Percentiles rank a stretch among this genome's conserved stretches.
Conservation (phyloP, 2,888 invertebrate genomes). For the Tetheella fluctuosa region DNA sequence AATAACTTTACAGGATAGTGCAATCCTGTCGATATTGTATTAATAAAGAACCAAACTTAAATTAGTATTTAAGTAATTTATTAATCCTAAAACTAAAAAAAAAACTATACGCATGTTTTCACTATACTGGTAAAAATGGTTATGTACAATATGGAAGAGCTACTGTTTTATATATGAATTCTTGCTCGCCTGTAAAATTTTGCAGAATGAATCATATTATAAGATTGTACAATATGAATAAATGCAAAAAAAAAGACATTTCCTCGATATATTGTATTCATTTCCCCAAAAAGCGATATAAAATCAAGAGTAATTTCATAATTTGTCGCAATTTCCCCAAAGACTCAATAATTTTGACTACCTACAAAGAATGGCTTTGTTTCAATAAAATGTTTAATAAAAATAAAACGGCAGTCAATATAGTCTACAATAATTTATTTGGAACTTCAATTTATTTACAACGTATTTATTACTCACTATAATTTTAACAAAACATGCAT, state of each 20-base stretch:
- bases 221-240: constrained; percentile 85
- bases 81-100: constrained; percentile 81
- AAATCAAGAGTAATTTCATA: background rate
- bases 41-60: constrained; percentile 85
- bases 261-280: constrained; percentile 71
- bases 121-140: constrained; percentile 84
- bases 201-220: constrained; percentile 84
- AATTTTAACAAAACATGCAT: constrained; percentile 35
- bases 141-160: constrained; percentile 84
- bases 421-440: constrained; percentile 51
- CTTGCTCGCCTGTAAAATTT: constrained; percentile 85
- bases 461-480: constrained; percentile 22
- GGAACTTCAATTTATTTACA: constrained; percentile 34
- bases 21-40: constrained; percentile 84
- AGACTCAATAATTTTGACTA: background rate
- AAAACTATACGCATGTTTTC: constrained; percentile 85
- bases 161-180: constrained; percentile 85
- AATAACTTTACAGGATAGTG: constrained; percentile 81
- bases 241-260: constrained; percentile 84
- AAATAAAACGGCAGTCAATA: constrained; percentile 10
- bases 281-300: constrained; percentile 21
- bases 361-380: background rate
- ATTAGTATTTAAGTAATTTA: constrained; percentile 84
- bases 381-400: constrained; percentile 16
- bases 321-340: too few relatives aligned